These are phyloP conservation scores for Poeciliopsis paucimaculata DNA, from an alignment of 2,797 vertebrate genomes.

Conservation along the genomic window DNA sequence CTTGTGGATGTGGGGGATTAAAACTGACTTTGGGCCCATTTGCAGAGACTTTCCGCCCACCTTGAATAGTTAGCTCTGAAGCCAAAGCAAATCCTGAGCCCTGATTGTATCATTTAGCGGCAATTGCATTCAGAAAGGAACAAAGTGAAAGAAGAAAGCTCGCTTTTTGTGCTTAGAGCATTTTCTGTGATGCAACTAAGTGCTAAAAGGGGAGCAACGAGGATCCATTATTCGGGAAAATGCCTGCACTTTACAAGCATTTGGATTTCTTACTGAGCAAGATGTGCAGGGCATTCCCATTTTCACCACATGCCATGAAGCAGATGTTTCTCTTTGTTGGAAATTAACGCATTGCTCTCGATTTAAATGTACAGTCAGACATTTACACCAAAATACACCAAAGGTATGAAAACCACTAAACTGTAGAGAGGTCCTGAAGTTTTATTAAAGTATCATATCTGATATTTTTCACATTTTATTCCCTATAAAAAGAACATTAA, in stretches of 20 bases:
- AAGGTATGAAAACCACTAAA: not conserved
- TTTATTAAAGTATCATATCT: not conserved
- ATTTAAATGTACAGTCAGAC: not conserved
- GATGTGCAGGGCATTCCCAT: slow-evolving; percentile 9
- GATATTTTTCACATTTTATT: not conserved
- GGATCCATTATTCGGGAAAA: slow-evolving; percentile 19
- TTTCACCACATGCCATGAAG: slow-evolving; percentile 19
- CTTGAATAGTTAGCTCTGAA: not conserved
- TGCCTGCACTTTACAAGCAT: not conserved
- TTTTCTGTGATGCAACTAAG: slow-evolving; percentile 36
- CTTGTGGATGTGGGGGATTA: not conserved
- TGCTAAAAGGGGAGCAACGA: slow-evolving; percentile 40
- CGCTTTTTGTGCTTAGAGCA: slow-evolving; percentile 16
- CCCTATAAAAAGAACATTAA: not conserved
- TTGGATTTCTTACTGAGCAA: slow-evolving; percentile 17
- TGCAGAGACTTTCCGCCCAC: not conserved
- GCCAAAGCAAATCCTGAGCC: slow-evolving; percentile 48
- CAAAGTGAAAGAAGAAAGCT: not conserved
- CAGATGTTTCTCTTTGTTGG: not conserved
- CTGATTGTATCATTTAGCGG: slow-evolving; percentile 11
- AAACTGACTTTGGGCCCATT: not conserved
- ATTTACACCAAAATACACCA: not conserved
- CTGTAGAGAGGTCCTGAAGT: not conserved
- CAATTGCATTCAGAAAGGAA: slow-evolving; percentile 11
- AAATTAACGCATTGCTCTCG: not conserved